Evolutionary conservation across 2,888 invertebrate species (phyloP).

Genomic region (Phasia obesa): DNA sequence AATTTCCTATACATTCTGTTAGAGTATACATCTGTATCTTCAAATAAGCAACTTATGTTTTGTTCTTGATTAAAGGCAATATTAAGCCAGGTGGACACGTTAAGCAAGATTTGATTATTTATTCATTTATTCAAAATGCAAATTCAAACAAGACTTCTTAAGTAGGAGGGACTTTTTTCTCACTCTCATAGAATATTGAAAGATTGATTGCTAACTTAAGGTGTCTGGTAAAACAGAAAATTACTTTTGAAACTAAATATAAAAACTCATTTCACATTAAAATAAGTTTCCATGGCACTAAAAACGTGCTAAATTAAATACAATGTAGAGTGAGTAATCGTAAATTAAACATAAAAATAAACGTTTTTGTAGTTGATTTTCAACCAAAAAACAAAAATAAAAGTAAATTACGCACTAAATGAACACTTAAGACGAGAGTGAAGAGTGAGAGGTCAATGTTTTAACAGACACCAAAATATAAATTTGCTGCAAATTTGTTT

Average conservation of each 20-base stretch:
- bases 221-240: slow-evolving; percentile 8
- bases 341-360: slow-evolving; percentile 37
- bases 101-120: slow-evolving; percentile 1
- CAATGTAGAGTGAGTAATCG: slow-evolving; percentile 50
- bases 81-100: slow-evolving; percentile 33
- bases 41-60: not conserved
- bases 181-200: slow-evolving; percentile 20
- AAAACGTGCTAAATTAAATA: slow-evolving; percentile 25
- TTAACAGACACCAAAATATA: slow-evolving; percentile 19
- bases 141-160: slow-evolving; percentile 42
- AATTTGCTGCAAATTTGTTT: slow-evolving; percentile 44
- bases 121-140: slow-evolving; percentile 12
- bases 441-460: slow-evolving; percentile 60
- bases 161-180: slow-evolving; percentile 20
- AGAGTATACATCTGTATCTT: too few species aligned
- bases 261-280: slow-evolving; percentile 31
- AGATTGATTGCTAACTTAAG: slow-evolving; percentile 24
- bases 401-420: slow-evolving; percentile 5
- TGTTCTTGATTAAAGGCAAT: not conserved
- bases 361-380: not conserved
- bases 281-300: slow-evolving; percentile 45
- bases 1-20: too few species aligned
- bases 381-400: not conserved
- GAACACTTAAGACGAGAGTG: not conserved
- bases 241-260: not conserved